Base-by-base conservation (phyloP, 2,797 vertebrate species). In the Synaphobranchus kaupii region DNA sequence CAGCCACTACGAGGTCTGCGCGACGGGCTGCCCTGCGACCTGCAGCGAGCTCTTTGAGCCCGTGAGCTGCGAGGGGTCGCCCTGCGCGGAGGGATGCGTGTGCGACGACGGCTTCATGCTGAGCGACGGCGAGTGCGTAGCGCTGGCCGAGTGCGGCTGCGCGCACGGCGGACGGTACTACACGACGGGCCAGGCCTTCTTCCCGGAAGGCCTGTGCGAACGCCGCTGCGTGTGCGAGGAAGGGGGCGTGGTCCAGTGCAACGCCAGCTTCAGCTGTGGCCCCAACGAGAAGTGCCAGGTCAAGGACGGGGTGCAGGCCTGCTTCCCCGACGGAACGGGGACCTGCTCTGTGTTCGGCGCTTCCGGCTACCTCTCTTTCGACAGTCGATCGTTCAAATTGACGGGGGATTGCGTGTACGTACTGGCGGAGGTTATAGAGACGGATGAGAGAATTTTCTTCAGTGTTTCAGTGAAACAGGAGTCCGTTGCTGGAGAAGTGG, bases 1-100 rank as follows among this genome's bases (percentile, higher is more conserved):
- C 90, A 95, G 95, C 89, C 94, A 96, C 91, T 96, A 96, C 0
- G 93, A 96, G 52, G 87, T 94, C 31, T 96, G 95, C 76, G 93
- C 91, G 4, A 48, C 88, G 12, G 89, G 89, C 47, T 96, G 96
- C 84, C 92, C 94, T 0, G 88, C 90, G 84, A 95, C 91, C 80
- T 96, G 96, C 84, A 78, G 85, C 0, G 73, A 89, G 0, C 92
- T 94, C 0, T 9, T 17, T 0, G 84, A 89, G 0, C 17, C 90
- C 0, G n/a, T 63, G 0, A 28, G 1, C 0, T 96, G 96, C 56
- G 44, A 87, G 0, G 76, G 47, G 0, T 88, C 88, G 4, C 91
- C 93, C 47, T 96, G 95, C 3, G 2, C 83, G 0, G 96, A 96
- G 89, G 93, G 94, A 39, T 96, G 96, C 81, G 91, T 94, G 68